Evolutionary conservation across 1,140 invertebrate genomes (phyloP).

Genomic region (Pristionchus pacificus): DNA sequence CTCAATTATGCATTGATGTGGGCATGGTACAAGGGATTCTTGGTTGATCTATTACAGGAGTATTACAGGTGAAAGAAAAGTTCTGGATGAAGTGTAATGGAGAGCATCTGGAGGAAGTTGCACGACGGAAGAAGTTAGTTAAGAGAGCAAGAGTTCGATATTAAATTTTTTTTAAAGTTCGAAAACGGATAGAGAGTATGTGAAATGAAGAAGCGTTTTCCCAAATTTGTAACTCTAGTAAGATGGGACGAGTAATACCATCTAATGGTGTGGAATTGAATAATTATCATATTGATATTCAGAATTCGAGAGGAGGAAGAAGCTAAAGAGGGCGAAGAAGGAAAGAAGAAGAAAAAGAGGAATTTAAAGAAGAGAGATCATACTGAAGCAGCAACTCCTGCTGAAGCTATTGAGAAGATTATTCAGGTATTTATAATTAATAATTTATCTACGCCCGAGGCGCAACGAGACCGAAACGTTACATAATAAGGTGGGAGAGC

Average conservation of each 20-base stretch:
- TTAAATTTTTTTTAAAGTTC: too few relatives aligned
- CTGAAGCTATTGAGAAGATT: slow-evolving; percentile 53
- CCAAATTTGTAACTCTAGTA: too few relatives aligned
- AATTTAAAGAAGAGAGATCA: slow-evolving; percentile 29
- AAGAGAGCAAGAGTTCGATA: neutral
- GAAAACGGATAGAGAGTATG: too few relatives aligned
- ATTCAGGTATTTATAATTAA: slow-evolving; percentile 39
- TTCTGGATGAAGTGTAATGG: slow-evolving; percentile 52
- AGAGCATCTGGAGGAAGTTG: slow-evolving; percentile 44
- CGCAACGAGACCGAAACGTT: too few relatives aligned
- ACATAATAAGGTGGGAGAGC: too few relatives aligned
- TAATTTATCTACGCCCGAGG: slow-evolving; percentile 1
- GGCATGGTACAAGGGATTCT: too few relatives aligned
- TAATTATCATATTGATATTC: too few relatives aligned
- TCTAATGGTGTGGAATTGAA: too few relatives aligned
- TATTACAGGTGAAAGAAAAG: slow-evolving; percentile 39
- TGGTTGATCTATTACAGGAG: too few relatives aligned
- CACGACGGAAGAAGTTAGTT: slow-evolving; percentile 32
- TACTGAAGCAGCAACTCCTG: slow-evolving; percentile 41
- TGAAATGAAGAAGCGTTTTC: too few relatives aligned
- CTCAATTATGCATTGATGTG: too few relatives aligned
- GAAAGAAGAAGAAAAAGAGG: slow-evolving; percentile 26
- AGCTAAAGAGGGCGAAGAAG: slow-evolving; percentile 27
- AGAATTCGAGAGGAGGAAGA: slow-evolving; percentile 41
- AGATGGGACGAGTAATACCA: too few relatives aligned